These are phyloP conservation scores for Glyptemys insculpta DNA, from an alignment of 2,797 vertebrate species.

Conservation along the genomic window DNA sequence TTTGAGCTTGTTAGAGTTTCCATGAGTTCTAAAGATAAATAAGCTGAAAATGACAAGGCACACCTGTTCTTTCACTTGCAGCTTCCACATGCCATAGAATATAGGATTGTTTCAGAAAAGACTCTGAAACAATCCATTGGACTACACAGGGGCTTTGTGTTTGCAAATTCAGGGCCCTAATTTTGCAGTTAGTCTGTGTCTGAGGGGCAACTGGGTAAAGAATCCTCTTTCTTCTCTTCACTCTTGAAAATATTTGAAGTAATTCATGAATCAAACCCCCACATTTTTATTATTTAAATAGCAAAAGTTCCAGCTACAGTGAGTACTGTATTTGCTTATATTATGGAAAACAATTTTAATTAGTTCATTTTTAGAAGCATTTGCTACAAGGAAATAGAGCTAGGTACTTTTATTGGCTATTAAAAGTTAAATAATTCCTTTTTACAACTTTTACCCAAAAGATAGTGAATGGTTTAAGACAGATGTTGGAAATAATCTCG, in stretches of 20 bases:
- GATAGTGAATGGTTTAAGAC: slow-evolving; percentile 21
- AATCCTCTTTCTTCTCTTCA: background rate
- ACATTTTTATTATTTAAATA: background rate
- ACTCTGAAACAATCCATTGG: fast-evolving
- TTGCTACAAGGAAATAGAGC: background rate
- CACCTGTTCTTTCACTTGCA: background rate
- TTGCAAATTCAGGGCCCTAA: background rate
- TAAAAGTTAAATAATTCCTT: slow-evolving; percentile 3
- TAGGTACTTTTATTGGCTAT: background rate
- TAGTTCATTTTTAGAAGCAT: background rate
- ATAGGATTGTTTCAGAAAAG: background rate
- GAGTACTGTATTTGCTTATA: background rate
- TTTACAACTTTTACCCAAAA: background rate
- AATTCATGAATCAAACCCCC: background rate
- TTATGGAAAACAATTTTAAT: background rate
- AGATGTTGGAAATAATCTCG: background rate
- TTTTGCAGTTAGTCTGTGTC: background rate
- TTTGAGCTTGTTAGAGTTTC: background rate
- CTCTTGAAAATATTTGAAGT: background rate
- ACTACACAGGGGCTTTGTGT: background rate
- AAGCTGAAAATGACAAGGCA: background rate
- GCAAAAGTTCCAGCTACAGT: background rate
- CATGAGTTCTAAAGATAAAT: background rate
- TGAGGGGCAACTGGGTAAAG: background rate
- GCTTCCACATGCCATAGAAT: background rate